Percentiles rank a stretch among this genome's conserved stretches.
These are phyloP conservation scores for Rana temporaria DNA, from an alignment of 2,113 vertebrate genomes.

Conservation along the genomic window DNA sequence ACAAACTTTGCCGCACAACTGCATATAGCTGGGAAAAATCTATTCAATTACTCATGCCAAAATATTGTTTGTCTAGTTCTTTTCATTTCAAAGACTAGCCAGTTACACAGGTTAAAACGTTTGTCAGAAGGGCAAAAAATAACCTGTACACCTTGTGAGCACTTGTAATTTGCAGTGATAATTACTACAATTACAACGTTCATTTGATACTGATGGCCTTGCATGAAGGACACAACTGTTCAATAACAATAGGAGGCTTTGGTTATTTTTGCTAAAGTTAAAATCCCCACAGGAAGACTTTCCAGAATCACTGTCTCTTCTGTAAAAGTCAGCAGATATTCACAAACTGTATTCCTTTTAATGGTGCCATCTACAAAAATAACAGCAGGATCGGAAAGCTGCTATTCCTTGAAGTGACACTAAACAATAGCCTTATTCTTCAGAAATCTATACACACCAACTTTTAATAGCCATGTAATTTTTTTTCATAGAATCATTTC, in stretches of 20 bases:
- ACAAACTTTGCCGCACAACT: too few species aligned
- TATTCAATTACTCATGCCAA: too few species aligned
- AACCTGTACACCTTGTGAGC: neutral
- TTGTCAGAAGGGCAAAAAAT: neutral
- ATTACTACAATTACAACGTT: constrained; percentile 27
- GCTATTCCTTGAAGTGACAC: too few species aligned
- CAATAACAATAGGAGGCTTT: constrained; percentile 6
- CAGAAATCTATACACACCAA: too few species aligned
- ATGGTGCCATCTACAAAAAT: constrained; percentile 1
- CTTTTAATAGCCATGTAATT: too few species aligned
- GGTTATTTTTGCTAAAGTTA: constrained; percentile 9
- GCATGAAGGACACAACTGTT: constrained; percentile 22
- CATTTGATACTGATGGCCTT: constrained; percentile 28
- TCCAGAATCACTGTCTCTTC: neutral
- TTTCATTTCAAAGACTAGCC: neutral
- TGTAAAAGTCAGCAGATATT: constrained; percentile 23
- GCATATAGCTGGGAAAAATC: too few species aligned
- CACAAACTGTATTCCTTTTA: neutral
- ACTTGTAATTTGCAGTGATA: constrained; percentile 13
- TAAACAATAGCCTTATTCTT: too few species aligned
- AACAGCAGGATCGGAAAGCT: neutral
- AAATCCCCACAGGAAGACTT: too few species aligned
- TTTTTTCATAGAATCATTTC: neutral
- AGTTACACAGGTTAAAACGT: neutral
- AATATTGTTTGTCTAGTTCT: too few species aligned